A percentile compares a stretch with the other conserved stretches of the same genome.
These are phyloP conservation scores for Lagocephalus sceleratus DNA, from an alignment of 2,797 vertebrate species.

Conservation along the genomic window DNA sequence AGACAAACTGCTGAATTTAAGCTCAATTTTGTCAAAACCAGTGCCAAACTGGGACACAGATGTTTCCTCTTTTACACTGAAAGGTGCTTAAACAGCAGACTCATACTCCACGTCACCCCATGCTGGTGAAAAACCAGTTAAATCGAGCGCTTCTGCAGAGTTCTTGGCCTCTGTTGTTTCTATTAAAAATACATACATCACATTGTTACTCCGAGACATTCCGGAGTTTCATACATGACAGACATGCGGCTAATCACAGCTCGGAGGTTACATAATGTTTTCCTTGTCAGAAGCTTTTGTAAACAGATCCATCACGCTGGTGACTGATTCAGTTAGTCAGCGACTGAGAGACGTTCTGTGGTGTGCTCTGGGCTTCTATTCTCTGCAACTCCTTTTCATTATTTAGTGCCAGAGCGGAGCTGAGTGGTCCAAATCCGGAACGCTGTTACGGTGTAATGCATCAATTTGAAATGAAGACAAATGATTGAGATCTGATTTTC, in stretches of 20 bases:
- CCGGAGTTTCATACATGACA: conserved; percentile 22
- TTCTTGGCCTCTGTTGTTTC: background rate
- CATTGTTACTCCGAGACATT: conserved; percentile 1
- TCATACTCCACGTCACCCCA: too few species aligned
- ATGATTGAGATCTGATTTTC: conserved; percentile 29
- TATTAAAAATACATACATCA: background rate
- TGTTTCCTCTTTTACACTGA: background rate
- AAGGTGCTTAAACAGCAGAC: background rate
- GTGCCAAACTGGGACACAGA: background rate
- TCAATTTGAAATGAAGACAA: conserved; percentile 47
- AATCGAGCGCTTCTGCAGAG: background rate
- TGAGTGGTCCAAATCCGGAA: conserved; percentile 42
- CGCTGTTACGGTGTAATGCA: conserved; percentile 31
- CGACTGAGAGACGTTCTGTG: conserved; percentile 55
- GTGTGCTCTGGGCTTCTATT: conserved; percentile 42
- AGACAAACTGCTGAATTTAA: too few species aligned
- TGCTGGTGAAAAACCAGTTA: background rate
- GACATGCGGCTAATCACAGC: conserved; percentile 34
- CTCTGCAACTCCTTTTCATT: conserved; percentile 51
- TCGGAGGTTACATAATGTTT: conserved; percentile 52
- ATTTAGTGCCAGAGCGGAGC: conserved; percentile 49
- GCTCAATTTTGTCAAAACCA: too few species aligned
- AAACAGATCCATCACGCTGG: conserved; percentile 64
- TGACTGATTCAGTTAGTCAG: conserved; percentile 62
- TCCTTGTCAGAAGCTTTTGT: conserved; percentile 59